These are phyloP conservation scores for Pocillopora verrucosa DNA, from an alignment of 64 coral and sea anemone species.

Conservation along the genomic window DNA sequence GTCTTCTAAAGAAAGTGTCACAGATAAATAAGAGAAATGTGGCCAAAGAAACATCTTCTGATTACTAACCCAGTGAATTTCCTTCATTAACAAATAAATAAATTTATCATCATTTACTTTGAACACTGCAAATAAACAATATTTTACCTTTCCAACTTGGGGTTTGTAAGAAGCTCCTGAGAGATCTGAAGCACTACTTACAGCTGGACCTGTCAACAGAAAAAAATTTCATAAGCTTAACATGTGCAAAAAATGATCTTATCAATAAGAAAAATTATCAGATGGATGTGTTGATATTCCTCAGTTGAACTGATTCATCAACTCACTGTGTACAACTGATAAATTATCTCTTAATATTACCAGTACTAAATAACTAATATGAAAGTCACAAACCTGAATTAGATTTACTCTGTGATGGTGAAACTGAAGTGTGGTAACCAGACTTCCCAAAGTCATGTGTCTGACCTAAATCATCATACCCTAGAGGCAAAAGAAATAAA, in stretches of 20 bases:
- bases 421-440: constrained; percentile 55
- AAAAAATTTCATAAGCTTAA: not conserved
- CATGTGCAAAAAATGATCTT: too few species aligned
- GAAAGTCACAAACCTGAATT: constrained; percentile 28
- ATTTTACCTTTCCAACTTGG: constrained; percentile 64
- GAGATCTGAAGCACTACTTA: constrained; percentile 76
- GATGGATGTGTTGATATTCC: too few species aligned
- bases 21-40: too few species aligned
- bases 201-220: constrained; percentile 38
- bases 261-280: too few species aligned
- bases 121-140: not conserved
- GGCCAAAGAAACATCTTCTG: too few species aligned
- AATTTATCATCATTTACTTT: not conserved
- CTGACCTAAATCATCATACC: constrained; percentile 65
- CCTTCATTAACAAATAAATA: too few species aligned
- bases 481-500: constrained; percentile 6
- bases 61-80: too few species aligned
- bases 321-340: too few species aligned
- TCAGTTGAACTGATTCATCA: too few species aligned
- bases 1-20: too few species aligned
- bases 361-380: too few species aligned
- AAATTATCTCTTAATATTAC: too few species aligned
- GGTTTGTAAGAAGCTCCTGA: constrained; percentile 78
- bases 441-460: constrained; percentile 67
- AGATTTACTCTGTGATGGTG: constrained; percentile 65